phyloP scores from a whole-genome alignment of 2,113 vertebrate species.

The Vicugna pacos region DNA sequence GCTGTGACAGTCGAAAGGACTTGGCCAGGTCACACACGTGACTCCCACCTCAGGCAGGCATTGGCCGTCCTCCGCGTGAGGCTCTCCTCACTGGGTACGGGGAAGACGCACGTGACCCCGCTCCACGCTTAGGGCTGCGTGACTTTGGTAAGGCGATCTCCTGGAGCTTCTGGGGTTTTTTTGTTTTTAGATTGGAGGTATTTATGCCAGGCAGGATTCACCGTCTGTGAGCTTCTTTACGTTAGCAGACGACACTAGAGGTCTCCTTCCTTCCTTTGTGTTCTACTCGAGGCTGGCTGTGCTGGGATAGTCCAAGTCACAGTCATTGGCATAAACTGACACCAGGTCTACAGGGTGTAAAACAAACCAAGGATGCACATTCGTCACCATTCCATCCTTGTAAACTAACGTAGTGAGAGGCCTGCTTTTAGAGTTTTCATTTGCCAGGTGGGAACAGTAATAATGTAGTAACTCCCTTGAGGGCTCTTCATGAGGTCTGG shows the following conservation, averaged over 20 bases:
- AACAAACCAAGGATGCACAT: not conserved
- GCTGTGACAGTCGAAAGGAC: not conserved
- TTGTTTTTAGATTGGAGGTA: not conserved
- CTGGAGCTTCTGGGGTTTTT: not conserved
- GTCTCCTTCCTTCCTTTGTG: not conserved
- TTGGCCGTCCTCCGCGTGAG: not conserved
- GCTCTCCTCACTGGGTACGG: too few species aligned
- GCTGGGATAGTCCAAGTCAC: not conserved
- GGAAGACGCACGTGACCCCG: not conserved
- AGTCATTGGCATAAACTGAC: not conserved
- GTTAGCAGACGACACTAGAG: not conserved
- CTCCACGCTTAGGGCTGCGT: not conserved
- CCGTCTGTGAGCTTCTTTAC: not conserved
- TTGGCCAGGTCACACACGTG: not conserved
- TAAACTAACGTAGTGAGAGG: not conserved
- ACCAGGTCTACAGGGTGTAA: not conserved
- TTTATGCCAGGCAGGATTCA: not conserved
- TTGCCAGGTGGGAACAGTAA: not conserved
- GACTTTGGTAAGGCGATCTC: rapidly evolving
- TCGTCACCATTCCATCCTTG: not conserved
- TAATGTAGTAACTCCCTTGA: not conserved
- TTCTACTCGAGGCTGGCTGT: not conserved
- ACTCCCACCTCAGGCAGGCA: not conserved
- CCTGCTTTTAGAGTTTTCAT: not conserved
- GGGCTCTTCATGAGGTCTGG: not conserved